Evolutionary conservation across 2,113 vertebrate species (phyloP), one percentile per base, ranked within the genome.

Genomic region (Aptenodytes patagonicus): DNA sequence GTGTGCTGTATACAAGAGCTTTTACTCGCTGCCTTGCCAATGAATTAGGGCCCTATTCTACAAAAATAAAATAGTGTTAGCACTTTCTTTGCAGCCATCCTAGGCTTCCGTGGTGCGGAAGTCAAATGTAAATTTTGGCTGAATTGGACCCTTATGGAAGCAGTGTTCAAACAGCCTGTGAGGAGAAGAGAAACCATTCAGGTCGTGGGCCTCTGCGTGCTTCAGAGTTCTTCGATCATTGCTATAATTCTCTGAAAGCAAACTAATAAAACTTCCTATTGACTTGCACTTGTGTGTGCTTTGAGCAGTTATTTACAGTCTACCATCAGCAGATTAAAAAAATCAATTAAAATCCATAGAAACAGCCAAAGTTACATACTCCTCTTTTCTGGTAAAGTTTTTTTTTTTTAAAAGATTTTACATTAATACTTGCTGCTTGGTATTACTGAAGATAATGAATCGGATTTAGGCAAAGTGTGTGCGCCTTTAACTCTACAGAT

Each of bases 261-360:
- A 97, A 91, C 95, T 89, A 89, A 97, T 97, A 96, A 97, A 96
- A 94, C 87, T 97, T 97, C 83, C 62, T 82, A 95, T 97, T 90
- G 96, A 97, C 96, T 97, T 90, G 69, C 65, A 78, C 70, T 97
- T 36, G 8, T 92, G 69, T 97, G 89, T 97, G 91, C 85, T 98
- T 97, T 97, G 94, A 97, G 93, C 65, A 44, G 52, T 70, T 96
- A 97, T 97, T 98, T 98, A 96, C 70, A 96, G 95, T 87, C 97
- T 94, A 95, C 90, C 77, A 77, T 96, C 49, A 47, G 92, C 90
- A 97, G 96, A 98, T 98, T 98, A 98, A 98, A 98, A 98, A 98
- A 98, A 98, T 98, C 97, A 98, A 97, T 98, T 98, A 98, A 97
- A 97, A 98, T 97, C 96, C 84, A 94, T 97, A 96, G 83, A 91